Conservation (phyloP, 2,888 invertebrate species). For the Gasteruption jaculator region DNA sequence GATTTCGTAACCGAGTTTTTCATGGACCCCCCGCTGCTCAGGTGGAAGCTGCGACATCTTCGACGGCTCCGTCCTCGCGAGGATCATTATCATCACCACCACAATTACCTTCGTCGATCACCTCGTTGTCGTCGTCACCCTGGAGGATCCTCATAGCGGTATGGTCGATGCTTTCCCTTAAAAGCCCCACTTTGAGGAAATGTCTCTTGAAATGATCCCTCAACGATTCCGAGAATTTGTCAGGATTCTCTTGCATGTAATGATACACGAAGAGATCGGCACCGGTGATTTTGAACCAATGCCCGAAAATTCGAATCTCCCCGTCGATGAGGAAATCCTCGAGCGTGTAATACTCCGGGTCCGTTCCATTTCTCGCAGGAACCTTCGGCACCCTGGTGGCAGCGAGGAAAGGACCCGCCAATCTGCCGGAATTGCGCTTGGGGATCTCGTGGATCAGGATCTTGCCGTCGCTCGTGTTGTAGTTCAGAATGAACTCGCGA, state of each 20-base stretch:
- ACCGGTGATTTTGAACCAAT: conserved; percentile 72
- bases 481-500: conserved; percentile 72
- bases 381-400: conserved; percentile 66
- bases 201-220: conserved; percentile 66
- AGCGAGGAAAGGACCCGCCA: conserved; percentile 71
- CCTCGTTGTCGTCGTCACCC: conserved; percentile 10
- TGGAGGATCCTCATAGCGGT: too few relatives aligned
- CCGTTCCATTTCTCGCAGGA: too few relatives aligned
- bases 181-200: conserved; percentile 62
- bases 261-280: conserved; percentile 75
- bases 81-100: not conserved
- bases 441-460: conserved; percentile 71
- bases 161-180: conserved; percentile 61
- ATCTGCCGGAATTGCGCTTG: conserved; percentile 66
- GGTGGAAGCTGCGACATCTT: too few relatives aligned
- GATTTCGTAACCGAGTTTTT: too few relatives aligned
- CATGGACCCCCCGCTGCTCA: too few relatives aligned
- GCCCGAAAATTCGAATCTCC: conserved; percentile 66
- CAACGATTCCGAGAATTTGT: conserved; percentile 66
- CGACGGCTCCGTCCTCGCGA: not conserved
- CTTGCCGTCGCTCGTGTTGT: conserved; percentile 71
- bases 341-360: conserved; percentile 72
- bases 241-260: conserved; percentile 69
- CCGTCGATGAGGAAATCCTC: conserved; percentile 77
- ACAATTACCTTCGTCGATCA: not conserved